Evolutionary conservation across 2,888 invertebrate genomes (phyloP).

Genomic region (Rotaria sp.): DNA sequence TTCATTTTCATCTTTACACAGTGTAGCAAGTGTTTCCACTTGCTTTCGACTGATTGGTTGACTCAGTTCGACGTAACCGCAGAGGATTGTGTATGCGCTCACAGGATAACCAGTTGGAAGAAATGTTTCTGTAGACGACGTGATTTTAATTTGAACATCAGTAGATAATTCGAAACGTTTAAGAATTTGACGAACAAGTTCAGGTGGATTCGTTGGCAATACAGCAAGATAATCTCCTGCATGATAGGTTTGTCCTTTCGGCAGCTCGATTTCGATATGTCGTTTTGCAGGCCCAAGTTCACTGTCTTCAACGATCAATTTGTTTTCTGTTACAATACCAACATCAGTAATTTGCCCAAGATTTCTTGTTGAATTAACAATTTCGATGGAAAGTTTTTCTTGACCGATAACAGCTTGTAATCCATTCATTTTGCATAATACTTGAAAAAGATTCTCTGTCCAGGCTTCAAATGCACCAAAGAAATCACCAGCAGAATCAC

Average conservation of each 20-base stretch:
- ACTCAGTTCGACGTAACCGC: background rate
- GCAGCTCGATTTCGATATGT: background rate
- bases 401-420: background rate
- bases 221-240: background rate
- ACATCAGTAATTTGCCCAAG: background rate
- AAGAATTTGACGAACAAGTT: background rate
- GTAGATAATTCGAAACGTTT: background rate
- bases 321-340: background rate
- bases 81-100: background rate
- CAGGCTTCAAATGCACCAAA: background rate
- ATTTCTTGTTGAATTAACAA: conserved; percentile 5
- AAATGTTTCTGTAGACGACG: background rate
- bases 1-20: background rate
- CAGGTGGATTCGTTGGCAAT: background rate
- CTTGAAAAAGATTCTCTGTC: background rate
- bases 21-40: background rate
- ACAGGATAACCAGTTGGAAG: background rate
- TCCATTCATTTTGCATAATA: background rate
- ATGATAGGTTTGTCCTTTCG: background rate
- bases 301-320: background rate
- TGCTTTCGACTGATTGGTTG: background rate
- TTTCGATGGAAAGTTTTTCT: background rate
- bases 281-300: background rate
- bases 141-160: background rate
- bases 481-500: background rate